Evolutionary conservation across 2,797 vertebrate genomes (phyloP), one percentile per base, ranked within the genome.

Genomic region (Geotrypetes seraphini): DNA sequence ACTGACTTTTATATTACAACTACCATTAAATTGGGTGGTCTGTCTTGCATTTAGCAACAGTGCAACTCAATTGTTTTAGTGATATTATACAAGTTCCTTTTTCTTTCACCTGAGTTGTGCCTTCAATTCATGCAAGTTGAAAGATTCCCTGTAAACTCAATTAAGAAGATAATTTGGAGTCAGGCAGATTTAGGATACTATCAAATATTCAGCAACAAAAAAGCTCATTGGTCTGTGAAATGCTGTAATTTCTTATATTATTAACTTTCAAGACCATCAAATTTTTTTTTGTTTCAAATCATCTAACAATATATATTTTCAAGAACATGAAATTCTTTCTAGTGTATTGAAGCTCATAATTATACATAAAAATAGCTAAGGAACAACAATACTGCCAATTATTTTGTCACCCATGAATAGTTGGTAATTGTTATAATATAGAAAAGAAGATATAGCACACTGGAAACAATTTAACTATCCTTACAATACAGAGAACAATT

Each of bases 301-400:
- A 28, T 24, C 21, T 9, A 27, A 36, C 47, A 53, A 32, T 57
- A 50, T 51, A 60, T 55, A 57, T 61, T 46, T 57, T 64, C 45
- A 60, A 59, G 58, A 69, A 71, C 50, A 47, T 40, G 59, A 37
- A 63, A 35, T 66, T 71, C 50, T 63, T 60, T 41, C 33, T 61
- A 27, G 45, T 45, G 28, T 31, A 60, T 44, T 35, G 60, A 56
- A 57, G 60, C 37, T 50, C 43, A 39, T 55, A 64, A 75, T 68
- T 74, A 59, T 31, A 24, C 35, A 53, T 53, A 66, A 68, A 72
- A 78, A 69, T 64, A 71, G 50, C 38, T 46, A 57, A 63, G 71
- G 53, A 56, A 31, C 34, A 28, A 57, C 39, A 16, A 26, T 44
- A 39, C 26, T 57, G 61, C 28, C 54, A 63, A 75, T 70, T 63